Evolutionary conservation across 2,113 vertebrate species (phyloP).

Genomic region (Nettapus auritus): DNA sequence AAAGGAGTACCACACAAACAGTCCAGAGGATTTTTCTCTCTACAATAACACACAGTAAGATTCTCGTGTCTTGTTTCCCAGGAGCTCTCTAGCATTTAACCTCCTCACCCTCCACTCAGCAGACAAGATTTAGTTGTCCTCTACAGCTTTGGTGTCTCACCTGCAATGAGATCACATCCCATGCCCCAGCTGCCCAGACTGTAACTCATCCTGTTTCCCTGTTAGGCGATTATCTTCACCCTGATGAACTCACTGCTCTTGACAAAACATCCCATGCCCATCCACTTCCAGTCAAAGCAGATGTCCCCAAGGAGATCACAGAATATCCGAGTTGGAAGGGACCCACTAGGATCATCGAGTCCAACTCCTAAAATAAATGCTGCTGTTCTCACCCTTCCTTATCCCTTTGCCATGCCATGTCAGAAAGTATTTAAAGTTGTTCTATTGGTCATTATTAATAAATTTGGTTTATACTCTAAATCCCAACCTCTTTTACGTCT

Average conservation of each 20-base stretch:
- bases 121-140: not conserved
- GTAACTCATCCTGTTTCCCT: not conserved
- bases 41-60: not conserved
- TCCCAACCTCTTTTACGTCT: not conserved
- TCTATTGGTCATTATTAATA: conserved; percentile 16
- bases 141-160: not conserved
- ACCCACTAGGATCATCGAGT: too few relatives aligned
- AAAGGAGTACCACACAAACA: not conserved
- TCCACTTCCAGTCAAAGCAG: not conserved
- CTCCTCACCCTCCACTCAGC: not conserved
- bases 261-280: not conserved
- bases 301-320: not conserved
- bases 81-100: not conserved
- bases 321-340: too few relatives aligned
- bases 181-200: not conserved
- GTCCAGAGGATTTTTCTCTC: not conserved
- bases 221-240: not conserved
- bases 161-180: not conserved
- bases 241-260: not conserved
- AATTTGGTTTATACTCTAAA: conserved; percentile 42
- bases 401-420: not conserved
- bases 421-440: not conserved
- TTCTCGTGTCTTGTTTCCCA: not conserved
- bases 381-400: not conserved
- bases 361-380: not conserved